These are phyloP conservation scores for Drosophila bifasciata DNA, from an alignment of 1,140 invertebrate genomes.

Conservation along the genomic window DNA sequence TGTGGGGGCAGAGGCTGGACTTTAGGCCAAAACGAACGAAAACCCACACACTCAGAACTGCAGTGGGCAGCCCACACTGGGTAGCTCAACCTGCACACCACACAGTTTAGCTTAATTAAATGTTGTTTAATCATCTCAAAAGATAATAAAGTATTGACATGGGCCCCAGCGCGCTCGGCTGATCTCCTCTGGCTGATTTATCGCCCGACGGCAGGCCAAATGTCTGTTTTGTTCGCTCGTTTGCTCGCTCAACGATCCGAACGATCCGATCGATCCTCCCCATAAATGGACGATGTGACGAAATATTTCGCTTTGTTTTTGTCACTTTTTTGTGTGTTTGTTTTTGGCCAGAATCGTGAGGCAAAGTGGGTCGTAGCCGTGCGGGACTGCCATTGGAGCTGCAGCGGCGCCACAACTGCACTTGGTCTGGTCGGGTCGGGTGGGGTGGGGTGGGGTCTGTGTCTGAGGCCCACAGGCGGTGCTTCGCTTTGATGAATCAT, in stretches of 20 bases:
- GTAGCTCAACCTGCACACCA: slow-evolving; percentile 12
- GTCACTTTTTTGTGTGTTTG: slow-evolving; percentile 22
- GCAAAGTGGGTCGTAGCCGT: slow-evolving; percentile 69
- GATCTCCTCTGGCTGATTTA: slow-evolving; percentile 71
- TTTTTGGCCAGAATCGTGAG: slow-evolving; percentile 71
- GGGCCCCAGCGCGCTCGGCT: slow-evolving; percentile 11
- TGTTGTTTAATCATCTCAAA: slow-evolving; percentile 76
- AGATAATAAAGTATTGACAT: slow-evolving; percentile 73
- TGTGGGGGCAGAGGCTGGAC: no score
- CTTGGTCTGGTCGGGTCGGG: slow-evolving; percentile 22
- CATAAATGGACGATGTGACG: slow-evolving; percentile 37
- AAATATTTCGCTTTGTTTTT: slow-evolving; percentile 40
- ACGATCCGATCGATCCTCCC: no score
- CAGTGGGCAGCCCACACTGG: slow-evolving; percentile 31
- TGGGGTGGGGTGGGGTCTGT: neutral
- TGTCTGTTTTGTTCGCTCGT: slow-evolving; percentile 21
- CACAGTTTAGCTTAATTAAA: slow-evolving; percentile 79
- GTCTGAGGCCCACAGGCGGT: slow-evolving; percentile 26
- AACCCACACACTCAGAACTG: slow-evolving; percentile 42
- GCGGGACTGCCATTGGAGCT: slow-evolving; percentile 15
- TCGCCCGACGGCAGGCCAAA: slow-evolving; percentile 40
- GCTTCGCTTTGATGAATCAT: slow-evolving; percentile 72
- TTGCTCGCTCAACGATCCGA: neutral
- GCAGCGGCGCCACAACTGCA: slow-evolving; percentile 68
- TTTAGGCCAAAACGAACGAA: slow-evolving; percentile 9